Base-by-base conservation (phyloP, 2,113 vertebrate species). In the Rhea americana region DNA sequence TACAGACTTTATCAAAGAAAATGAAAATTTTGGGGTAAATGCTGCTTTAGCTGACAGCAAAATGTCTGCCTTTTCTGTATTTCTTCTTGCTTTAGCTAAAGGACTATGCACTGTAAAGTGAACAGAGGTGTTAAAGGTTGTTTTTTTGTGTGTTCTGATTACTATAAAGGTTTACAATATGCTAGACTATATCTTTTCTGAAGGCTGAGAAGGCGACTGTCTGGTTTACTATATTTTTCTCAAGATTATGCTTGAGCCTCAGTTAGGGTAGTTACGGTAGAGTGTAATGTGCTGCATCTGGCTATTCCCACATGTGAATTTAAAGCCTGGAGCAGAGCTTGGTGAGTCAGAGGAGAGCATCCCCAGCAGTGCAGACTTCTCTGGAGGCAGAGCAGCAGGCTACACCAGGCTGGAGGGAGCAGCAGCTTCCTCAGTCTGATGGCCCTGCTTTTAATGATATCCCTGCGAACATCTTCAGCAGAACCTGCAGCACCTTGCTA, bases 251-350 rank as follows among this genome's bases (percentile, higher is more conserved):
- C 97, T 91, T 98, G 98, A 96, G 98, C 98, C 96, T 97, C 97
- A 97, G 96, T 98, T 98, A 98, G 98, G 97, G 96, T 96, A 98
- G 97, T 98, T 98, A 98, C 97, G 98, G 98, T 99, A 98, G 97
- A 97, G 84, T 93, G 97, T 93, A 97, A 97, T 97, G 97, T 92
- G 85, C 95, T 96, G 96, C 96, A 98, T 95, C 97, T 98, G 98
- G 98, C 97, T 97, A 91, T 98, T 98, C 98, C 98, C 97, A 97
- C 97, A 97, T 97, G 98, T 97, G 97, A 98, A 97, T 95, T 97
- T 98, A 97, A 97, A 97, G 97, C 94, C 98, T 94, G 94, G 96
- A 97, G 97, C 97, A 93, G 97, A 91, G 96, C 96, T 97, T 94
- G 87, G 95, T 92, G 87, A 96, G 96, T 96, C 96, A 87, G 95